phyloP scores from a whole-genome alignment of 2,113 vertebrate species.

The Corythoichthys haematopterus region DNA sequence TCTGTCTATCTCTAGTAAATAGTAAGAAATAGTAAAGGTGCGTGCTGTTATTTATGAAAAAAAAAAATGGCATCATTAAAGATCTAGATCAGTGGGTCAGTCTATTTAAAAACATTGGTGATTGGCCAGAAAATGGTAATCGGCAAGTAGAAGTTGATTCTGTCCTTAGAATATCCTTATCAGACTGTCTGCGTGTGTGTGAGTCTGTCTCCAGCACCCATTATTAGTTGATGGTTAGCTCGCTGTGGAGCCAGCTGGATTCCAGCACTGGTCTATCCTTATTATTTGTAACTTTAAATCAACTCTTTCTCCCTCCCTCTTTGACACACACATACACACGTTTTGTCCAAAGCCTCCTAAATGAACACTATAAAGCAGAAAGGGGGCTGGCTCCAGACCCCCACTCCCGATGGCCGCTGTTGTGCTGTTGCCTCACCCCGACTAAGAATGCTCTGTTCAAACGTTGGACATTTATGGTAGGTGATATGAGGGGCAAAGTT shows the following conservation, averaged over 20 bases:
- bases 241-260: conserved; percentile 52
- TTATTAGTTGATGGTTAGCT: conserved; percentile 60
- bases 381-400: conserved; percentile 38
- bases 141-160: too few species aligned
- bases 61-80: too few species aligned
- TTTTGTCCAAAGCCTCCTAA: conserved; percentile 29
- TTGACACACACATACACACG: conserved; percentile 16
- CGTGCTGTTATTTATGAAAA: too few species aligned
- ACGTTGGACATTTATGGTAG: conserved; percentile 58
- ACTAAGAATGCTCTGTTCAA: conserved; percentile 65
- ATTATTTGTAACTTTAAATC: conserved; percentile 45
- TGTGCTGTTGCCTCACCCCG: conserved; percentile 45
- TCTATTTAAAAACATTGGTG: too few species aligned
- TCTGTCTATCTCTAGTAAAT: too few species aligned
- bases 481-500: conserved; percentile 60
- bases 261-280: conserved; percentile 32
- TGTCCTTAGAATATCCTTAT: too few species aligned
- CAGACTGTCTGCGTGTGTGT: background rate
- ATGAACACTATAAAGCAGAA: conserved; percentile 59
- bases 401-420: conserved; percentile 28
- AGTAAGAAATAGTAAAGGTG: too few species aligned
- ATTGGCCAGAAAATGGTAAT: too few species aligned
- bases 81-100: too few species aligned
- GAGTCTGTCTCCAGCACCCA: conserved; percentile 28
- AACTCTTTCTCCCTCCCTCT: conserved; percentile 3